Evolutionary conservation across 2,888 invertebrate species (phyloP), one percentile per base, ranked within the genome.

Genomic region (Fragum sueziense): DNA sequence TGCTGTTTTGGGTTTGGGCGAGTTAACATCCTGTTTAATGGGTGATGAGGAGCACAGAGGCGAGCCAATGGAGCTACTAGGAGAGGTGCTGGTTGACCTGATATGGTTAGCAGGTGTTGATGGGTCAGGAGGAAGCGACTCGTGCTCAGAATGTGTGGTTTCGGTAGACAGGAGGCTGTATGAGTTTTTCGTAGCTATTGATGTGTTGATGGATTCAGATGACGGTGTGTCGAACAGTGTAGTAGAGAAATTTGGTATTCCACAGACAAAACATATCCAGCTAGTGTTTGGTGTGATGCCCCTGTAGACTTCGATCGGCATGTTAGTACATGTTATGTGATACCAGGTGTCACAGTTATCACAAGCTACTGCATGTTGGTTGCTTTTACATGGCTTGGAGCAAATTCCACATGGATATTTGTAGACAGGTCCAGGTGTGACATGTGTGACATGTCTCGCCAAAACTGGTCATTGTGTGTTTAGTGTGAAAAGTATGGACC

Each of bases 351-450:
- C 33, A 34, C 73, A 73, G 2, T 2, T 20, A 22, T 73, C 74
- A 62, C 78, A 79, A 2, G 74, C 74, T 33, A 70, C 51, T 11
- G 33, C 52, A 25, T 52, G 47, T 51, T 78, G 77, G 70, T 78
- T 70, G 20, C 70, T 41, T 34, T 71, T 79, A 31, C 65, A 74
- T 37, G 71, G 65, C 41, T 71, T 74, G 27, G 52, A 41, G 67
- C 78, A 78, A 9, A 67, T 54, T 17, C 70, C 79, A 65, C 74
- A 79, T 3, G 70, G 79, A 37, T 70, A 78, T n/a, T 37, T 57
- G 62, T 78, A 74, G 1, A 1, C 33, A 34, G 74, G 79, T 0
- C 74, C 70, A 17, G 79, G 78, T 52, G 73, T 59, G 9, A 70
- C 62, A 25, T 78, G 52, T 31, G 74, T 70, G 54, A n/a, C n/a